Percentiles rank a stretch among this genome's conserved stretches.
These are phyloP conservation scores for Kradibia gibbosae DNA, from an alignment of 1,140 invertebrate genomes.

Conservation along the genomic window DNA sequence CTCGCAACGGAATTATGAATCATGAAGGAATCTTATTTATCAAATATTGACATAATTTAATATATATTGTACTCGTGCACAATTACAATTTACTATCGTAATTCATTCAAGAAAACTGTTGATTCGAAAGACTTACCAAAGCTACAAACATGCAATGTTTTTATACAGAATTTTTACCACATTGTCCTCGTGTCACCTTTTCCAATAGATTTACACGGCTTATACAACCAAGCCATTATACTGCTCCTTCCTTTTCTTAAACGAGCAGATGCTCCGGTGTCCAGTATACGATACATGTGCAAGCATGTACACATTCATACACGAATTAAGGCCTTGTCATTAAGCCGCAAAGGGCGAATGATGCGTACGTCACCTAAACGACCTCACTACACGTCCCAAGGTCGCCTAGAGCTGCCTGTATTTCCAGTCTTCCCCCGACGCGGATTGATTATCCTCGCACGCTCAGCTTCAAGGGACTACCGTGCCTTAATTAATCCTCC, in stretches of 20 bases:
- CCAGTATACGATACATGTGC: constrained; percentile 37
- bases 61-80: too few species aligned
- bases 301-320: constrained; percentile 39
- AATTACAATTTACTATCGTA: too few species aligned
- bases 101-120: too few species aligned
- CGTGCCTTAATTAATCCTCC: constrained; percentile 46
- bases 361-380: constrained; percentile 4
- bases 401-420: background rate
- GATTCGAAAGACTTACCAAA: too few species aligned
- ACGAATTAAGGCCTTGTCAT: constrained; percentile 68
- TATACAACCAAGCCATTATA: background rate
- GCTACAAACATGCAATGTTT: too few species aligned
- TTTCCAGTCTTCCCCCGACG: constrained; percentile 13
- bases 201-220: background rate
- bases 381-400: constrained; percentile 10
- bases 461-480: constrained; percentile 16
- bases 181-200: background rate
- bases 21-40: too few species aligned
- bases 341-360: constrained; percentile 51
- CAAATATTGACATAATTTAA: too few species aligned
- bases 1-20: too few species aligned
- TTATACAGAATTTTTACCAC: too few species aligned
- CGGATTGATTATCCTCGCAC: constrained; percentile 46
- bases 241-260: constrained; percentile 19
- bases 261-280: constrained; percentile 50